A percentile compares a stretch with the other conserved stretches of the same genome.
These are phyloP conservation scores for Potorous gilbertii DNA, from an alignment of 2,797 vertebrate genomes.

Conservation along the genomic window DNA sequence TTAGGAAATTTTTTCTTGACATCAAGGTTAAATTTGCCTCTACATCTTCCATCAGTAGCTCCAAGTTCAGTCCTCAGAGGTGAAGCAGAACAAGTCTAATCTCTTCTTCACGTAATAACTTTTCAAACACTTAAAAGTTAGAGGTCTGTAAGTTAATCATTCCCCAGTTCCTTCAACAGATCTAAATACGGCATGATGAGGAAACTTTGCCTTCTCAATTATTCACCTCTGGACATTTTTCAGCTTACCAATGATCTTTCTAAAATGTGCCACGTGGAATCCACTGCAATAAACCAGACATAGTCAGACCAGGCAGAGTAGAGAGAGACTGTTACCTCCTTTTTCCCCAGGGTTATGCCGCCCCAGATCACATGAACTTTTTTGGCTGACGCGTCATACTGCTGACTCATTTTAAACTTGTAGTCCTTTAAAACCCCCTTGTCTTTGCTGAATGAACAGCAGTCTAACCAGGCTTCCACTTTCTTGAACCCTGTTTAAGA, in stretches of 20 bases:
- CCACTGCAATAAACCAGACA: not conserved
- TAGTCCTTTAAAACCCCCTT: not conserved
- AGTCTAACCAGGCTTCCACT: not conserved
- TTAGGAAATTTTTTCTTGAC: not conserved
- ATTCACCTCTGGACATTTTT: not conserved
- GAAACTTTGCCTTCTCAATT: not conserved
- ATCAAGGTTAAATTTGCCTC: not conserved
- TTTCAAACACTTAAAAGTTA: not conserved
- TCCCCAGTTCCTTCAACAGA: not conserved
- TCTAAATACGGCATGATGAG: not conserved
- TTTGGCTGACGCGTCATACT: not conserved
- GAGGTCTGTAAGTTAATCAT: not conserved
- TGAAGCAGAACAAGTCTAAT: not conserved
- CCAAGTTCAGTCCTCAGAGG: not conserved
- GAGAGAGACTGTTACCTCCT: not conserved
- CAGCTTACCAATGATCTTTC: not conserved
- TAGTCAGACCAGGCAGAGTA: not conserved
- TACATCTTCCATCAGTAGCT: not conserved
- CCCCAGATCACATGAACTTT: not conserved
- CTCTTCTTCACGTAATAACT: not conserved
- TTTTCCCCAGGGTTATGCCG: not conserved
- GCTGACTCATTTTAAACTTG: not conserved
- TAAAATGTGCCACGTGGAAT: not conserved
- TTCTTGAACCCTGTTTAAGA: not conserved
- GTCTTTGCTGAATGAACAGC: not conserved